A percentile compares a stretch with the other conserved stretches of the same genome.
phyloP scores from a whole-genome alignment of 2,113 vertebrate genomes.

The Atractosteus spatula region DNA sequence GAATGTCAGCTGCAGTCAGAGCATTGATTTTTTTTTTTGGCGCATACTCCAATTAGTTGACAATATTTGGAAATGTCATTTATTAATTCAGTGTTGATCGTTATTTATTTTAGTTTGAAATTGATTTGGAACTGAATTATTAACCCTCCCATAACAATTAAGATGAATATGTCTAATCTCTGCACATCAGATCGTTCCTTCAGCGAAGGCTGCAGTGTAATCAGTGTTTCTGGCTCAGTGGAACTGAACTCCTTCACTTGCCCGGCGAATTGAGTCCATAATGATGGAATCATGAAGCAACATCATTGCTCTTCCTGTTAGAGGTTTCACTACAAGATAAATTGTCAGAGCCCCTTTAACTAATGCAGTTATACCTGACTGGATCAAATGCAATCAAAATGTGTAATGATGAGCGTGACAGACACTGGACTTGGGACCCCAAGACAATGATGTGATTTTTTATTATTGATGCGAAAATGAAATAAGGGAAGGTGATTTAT shows the following conservation, averaged over 20 bases:
- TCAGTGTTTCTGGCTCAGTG: slow-evolving; percentile 57
- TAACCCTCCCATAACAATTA: slow-evolving; percentile 26
- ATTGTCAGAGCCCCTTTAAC: slow-evolving; percentile 65
- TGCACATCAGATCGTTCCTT: slow-evolving; percentile 45
- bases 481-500: slow-evolving; percentile 50
- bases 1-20: no score
- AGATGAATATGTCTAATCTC: slow-evolving; percentile 61
- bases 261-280: slow-evolving; percentile 56
- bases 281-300: slow-evolving; percentile 60
- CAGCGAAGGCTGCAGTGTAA: slow-evolving; percentile 50
- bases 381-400: slow-evolving; percentile 68
- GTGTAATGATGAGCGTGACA: slow-evolving; percentile 55
- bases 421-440: slow-evolving; percentile 14
- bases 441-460: slow-evolving; percentile 26
- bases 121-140: no score
- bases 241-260: slow-evolving; percentile 64
- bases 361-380: slow-evolving; percentile 69
- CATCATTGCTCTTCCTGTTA: slow-evolving; percentile 54
- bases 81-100: no score
- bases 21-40: no score
- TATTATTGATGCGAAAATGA: slow-evolving; percentile 39
- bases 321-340: slow-evolving; percentile 61
- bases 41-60: no score
- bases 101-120: no score
- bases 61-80: no score